Conservation (phyloP, 1,140 invertebrate genomes). For the Drepana arcuata region DNA sequence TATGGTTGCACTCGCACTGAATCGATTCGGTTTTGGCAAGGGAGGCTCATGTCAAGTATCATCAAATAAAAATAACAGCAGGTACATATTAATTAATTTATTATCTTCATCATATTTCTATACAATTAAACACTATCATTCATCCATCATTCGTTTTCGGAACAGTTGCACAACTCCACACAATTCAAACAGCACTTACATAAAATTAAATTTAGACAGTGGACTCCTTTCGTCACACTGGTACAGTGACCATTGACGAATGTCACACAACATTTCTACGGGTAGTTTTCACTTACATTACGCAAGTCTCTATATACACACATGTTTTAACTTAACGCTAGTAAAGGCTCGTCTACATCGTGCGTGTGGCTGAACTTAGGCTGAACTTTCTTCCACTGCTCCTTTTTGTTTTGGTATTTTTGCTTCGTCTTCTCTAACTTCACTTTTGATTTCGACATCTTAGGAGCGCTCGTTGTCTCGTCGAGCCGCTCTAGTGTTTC, state of each 20-base stretch:
- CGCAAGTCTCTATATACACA: slow-evolving; percentile 52
- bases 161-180: slow-evolving; percentile 23
- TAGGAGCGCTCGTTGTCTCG: slow-evolving; percentile 68
- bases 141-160: slow-evolving; percentile 15
- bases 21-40: too few relatives aligned
- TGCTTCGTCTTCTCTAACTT: slow-evolving; percentile 70
- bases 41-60: too few relatives aligned
- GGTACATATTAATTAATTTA: slow-evolving; percentile 44
- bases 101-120: slow-evolving; percentile 28
- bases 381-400: slow-evolving; percentile 57
- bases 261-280: slow-evolving; percentile 35
- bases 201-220: slow-evolving; percentile 54
- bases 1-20: too few relatives aligned
- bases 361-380: slow-evolving; percentile 53
- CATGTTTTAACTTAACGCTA: slow-evolving; percentile 65
- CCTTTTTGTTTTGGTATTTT: slow-evolving; percentile 52
- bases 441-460: slow-evolving; percentile 76
- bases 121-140: slow-evolving; percentile 13
- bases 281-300: slow-evolving; percentile 50
- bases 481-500: slow-evolving; percentile 83
- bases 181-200: slow-evolving; percentile 28
- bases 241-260: slow-evolving; percentile 23
- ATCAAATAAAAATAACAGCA: slow-evolving; percentile 2
- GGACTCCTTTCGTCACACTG: slow-evolving; percentile 37
- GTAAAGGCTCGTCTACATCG: slow-evolving; percentile 59